Conservation (phyloP, 2,113 vertebrate species). For the Pelusios castaneus region DNA sequence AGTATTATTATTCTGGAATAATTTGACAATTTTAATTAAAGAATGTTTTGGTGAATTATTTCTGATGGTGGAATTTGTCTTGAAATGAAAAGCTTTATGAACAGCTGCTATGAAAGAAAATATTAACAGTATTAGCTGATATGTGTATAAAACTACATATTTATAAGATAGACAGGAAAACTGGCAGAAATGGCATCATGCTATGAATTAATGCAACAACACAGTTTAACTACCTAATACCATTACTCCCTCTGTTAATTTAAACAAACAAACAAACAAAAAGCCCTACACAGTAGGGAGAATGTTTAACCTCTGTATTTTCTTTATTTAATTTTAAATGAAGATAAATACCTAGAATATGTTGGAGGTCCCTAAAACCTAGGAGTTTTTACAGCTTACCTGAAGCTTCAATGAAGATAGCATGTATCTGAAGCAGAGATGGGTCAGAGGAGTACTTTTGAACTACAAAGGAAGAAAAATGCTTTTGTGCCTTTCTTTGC, state of each 20-base stretch:
- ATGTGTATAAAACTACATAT: neutral
- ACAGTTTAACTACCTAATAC: neutral
- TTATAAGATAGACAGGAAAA: slow-evolving; percentile 8
- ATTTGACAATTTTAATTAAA: slow-evolving; percentile 67
- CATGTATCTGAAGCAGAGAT: neutral
- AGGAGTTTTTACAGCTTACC: neutral
- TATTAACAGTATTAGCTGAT: neutral
- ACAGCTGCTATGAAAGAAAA: slow-evolving; percentile 28
- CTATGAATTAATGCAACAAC: neutral
- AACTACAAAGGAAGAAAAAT: neutral
- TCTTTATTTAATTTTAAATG: neutral
- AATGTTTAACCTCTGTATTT: neutral
- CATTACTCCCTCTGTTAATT: neutral
- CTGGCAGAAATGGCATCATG: neutral
- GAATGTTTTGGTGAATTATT: neutral
- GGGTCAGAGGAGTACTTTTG: neutral
- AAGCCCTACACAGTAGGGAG: rapidly evolving
- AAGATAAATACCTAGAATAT: neutral
- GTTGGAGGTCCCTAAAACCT: neutral
- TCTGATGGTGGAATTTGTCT: slow-evolving; percentile 13
- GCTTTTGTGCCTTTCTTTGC: neutral
- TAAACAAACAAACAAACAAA: too few species aligned
- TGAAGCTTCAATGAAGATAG: neutral
- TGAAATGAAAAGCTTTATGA: slow-evolving; percentile 20
- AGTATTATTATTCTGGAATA: slow-evolving; percentile 51